These are phyloP conservation scores for Leptopilina clavipes DNA, from an alignment of 1,140 invertebrate genomes.

Conservation along the genomic window DNA sequence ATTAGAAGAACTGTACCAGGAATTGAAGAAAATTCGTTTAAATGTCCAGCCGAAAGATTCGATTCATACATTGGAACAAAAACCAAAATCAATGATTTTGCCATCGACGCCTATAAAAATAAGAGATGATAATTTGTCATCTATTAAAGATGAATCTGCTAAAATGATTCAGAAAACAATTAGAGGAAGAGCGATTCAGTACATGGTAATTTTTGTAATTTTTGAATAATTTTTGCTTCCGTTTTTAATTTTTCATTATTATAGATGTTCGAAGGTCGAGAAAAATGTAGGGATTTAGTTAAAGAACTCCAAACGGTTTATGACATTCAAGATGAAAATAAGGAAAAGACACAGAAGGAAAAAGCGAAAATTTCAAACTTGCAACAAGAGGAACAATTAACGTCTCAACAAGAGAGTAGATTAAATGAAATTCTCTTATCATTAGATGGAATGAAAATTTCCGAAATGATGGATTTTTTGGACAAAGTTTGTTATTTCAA, in stretches of 20 bases:
- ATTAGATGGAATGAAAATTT: slow-evolving; percentile 80
- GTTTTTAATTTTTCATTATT: slow-evolving; percentile 38
- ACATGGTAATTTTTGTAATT: slow-evolving; percentile 74
- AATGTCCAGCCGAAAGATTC: slow-evolving; percentile 35
- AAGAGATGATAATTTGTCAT: not conserved
- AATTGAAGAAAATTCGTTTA: slow-evolving; percentile 70
- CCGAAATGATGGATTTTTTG: slow-evolving; percentile 82
- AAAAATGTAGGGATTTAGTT: slow-evolving; percentile 80
- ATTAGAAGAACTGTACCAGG: slow-evolving; percentile 76
- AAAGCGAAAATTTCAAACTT: slow-evolving; percentile 70
- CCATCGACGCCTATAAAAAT: slow-evolving; percentile 70
- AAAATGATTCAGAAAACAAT: slow-evolving; percentile 80
- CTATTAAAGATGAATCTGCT: slow-evolving; percentile 75
- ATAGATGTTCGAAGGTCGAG: slow-evolving; percentile 82
- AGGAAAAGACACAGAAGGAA: slow-evolving; percentile 70
- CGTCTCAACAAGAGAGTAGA: slow-evolving; percentile 67
- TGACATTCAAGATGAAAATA: slow-evolving; percentile 75
- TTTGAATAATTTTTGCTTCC: not conserved
- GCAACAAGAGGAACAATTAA: slow-evolving; percentile 62
- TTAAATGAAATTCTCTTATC: slow-evolving; percentile 75
- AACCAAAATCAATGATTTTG: slow-evolving; percentile 68
- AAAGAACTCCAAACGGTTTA: slow-evolving; percentile 81
- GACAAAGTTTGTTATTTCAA: slow-evolving; percentile 72
- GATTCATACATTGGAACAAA: slow-evolving; percentile 49
- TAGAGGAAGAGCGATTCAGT: slow-evolving; percentile 81